Conservation (phyloP, 1,140 invertebrate species). For the Bombyx mori region DNA sequence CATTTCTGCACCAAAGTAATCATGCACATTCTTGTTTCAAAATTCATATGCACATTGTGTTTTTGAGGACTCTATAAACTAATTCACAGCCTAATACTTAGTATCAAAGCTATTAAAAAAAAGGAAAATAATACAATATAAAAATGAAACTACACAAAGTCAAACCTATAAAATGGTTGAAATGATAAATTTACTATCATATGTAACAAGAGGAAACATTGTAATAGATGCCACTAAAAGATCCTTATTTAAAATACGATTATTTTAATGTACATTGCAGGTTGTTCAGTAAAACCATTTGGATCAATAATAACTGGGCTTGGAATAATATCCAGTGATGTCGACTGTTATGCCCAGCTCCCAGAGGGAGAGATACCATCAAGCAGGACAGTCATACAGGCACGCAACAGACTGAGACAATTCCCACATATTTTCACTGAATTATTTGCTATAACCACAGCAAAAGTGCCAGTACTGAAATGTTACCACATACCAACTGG, state of each 20-base stretch:
- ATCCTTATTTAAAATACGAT: background rate
- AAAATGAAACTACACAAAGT: too few species aligned
- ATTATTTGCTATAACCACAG: conserved; percentile 71
- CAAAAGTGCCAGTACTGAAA: conserved; percentile 80
- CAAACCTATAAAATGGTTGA: too few species aligned
- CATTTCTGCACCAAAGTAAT: too few species aligned
- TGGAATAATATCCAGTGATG: conserved; percentile 75
- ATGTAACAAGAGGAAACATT: too few species aligned
- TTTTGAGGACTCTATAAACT: too few species aligned
- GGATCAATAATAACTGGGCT: conserved; percentile 77
- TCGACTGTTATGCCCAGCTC: conserved; percentile 75
- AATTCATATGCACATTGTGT: too few species aligned
- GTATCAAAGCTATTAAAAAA: too few species aligned
- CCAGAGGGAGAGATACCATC: conserved; percentile 12
- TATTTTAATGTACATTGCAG: conserved; percentile 29
- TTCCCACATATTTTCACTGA: conserved; percentile 57
- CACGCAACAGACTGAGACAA: conserved; percentile 52
- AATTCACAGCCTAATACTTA: too few species aligned
- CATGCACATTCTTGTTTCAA: too few species aligned
- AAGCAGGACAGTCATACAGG: conserved; percentile 27
- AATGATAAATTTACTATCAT: too few species aligned
- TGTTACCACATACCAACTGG: conserved; percentile 71
- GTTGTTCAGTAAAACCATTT: conserved; percentile 66
- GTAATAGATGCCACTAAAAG: too few species aligned
- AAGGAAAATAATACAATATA: too few species aligned